Conservation (phyloP, 2,888 invertebrate species). For the Tromatobia lineatoria region DNA sequence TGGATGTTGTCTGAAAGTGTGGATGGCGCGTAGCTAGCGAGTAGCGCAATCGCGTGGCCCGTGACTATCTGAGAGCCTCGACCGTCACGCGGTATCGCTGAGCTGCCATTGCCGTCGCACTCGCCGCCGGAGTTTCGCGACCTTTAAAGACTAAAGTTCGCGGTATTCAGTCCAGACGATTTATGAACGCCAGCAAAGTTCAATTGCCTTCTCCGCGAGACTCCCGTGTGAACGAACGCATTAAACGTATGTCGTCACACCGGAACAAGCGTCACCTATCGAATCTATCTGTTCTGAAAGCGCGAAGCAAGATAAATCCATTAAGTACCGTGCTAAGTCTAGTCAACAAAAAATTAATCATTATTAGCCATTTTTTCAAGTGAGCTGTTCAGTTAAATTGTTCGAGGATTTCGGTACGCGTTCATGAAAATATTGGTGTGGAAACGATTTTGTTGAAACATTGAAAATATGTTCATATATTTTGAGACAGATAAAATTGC, state of each 20-base stretch:
- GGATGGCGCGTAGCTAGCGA: conserved; percentile 18
- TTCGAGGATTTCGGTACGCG: too few species aligned
- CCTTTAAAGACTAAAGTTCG: conserved; percentile 84
- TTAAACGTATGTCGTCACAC: conserved; percentile 47
- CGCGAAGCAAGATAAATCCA: background rate
- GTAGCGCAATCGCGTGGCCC: conserved; percentile 55
- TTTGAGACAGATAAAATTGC: background rate
- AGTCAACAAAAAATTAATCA: too few species aligned
- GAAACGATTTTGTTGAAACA: too few species aligned
- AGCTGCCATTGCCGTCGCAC: conserved; percentile 58
- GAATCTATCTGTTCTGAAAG: background rate
- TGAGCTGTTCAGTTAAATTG: too few species aligned
- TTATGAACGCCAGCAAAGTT: conserved; percentile 81
- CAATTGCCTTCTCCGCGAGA: conserved; percentile 73
- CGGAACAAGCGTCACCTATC: conserved; percentile 32
- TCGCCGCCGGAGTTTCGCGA: conserved; percentile 78
- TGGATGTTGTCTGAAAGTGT: conserved; percentile 23
- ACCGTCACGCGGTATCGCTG: conserved; percentile 32
- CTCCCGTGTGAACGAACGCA: conserved; percentile 54
- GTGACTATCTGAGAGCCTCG: conserved; percentile 54
- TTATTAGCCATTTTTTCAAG: too few species aligned
- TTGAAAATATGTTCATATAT: too few species aligned
- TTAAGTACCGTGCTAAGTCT: background rate
- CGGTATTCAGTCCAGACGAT: conserved; percentile 81
- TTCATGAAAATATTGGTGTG: too few species aligned